These are phyloP conservation scores for Setophaga petechia DNA, from an alignment of 2,113 vertebrate species.

Conservation along the genomic window DNA sequence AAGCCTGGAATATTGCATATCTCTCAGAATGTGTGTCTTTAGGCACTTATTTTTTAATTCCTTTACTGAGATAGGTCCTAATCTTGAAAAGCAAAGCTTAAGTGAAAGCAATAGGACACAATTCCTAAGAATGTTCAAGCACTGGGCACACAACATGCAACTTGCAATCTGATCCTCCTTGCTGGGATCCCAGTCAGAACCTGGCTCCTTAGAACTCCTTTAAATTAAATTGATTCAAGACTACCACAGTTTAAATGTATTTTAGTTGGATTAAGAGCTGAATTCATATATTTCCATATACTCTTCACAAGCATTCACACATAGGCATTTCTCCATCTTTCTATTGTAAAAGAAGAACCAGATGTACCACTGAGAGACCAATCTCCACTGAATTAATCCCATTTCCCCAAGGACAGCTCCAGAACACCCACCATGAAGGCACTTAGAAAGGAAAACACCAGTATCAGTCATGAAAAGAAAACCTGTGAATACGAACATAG, in stretches of 20 bases:
- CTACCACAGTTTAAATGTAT: background rate
- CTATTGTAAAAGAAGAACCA: background rate
- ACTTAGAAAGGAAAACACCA: background rate
- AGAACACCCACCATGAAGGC: background rate
- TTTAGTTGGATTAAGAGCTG: background rate
- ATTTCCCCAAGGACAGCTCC: background rate
- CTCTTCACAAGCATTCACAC: accelerated
- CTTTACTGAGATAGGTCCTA: background rate
- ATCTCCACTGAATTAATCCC: background rate
- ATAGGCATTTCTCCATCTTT: background rate
- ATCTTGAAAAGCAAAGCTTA: background rate
- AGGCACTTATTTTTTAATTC: slow-evolving; percentile 31
- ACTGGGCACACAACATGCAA: background rate
- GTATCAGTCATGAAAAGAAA: background rate
- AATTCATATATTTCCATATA: background rate
- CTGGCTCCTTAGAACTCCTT: background rate
- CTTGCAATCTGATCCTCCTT: background rate
- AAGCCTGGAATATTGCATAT: background rate
- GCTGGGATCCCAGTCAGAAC: background rate
- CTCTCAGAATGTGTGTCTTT: background rate
- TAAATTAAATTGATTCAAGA: background rate
- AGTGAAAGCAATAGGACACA: background rate
- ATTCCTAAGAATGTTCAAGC: background rate
- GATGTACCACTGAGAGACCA: background rate
- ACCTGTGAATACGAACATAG: background rate